Base-by-base conservation (phyloP, 35 echinoderm and acorn worm genomes). In the Patiria miniata region DNA sequence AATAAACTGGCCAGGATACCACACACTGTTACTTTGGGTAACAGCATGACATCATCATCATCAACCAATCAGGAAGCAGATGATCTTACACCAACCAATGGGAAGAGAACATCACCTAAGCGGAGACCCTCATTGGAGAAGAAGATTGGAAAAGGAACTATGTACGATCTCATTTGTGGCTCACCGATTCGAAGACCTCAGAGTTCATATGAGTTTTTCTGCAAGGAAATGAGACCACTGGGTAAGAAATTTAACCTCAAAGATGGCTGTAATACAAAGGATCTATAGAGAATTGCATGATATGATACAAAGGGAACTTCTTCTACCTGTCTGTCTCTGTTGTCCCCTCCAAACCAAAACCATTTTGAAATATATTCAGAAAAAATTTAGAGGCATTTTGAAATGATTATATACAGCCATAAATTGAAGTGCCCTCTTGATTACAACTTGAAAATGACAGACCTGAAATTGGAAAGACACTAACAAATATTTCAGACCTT, bases 151-250 rank as follows among this genome's bases (percentile, higher is more conserved):
- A 60, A 83, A 37, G 52, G 39, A 28, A 79, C 82, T 36, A 39
- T 85, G 51, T 91, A 85, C 79, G 89, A 91, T 77, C 32, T 91
- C 14, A 56, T 91, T 57, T 81, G 65, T 19, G 8, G 34, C 5
- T 77, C 81, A 8, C 54, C 89, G 33, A 53, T 91, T 2, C 77
- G 39, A 39, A 85, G 82, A 78, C 84, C 90, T 12, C 19, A 55
- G 33, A 54, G 52, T 60, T 77, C 90, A 0, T 86, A 86, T 65
- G 51, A 44, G 4, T 68, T 86, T 44, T 92, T 92, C 58, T 37
- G 76, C 8, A 92, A 87, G 29, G 53, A 92, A 18, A 42, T 79
- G 29, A 92, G 73, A 65, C 53, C 90, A 42, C 51, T 79, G 40
- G 77, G 90, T 92, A 61, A 80, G 87, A 55, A 8, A 44, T 12